A percentile compares a stretch with the other conserved stretches of the same genome.
Conservation (phyloP, 2,888 invertebrate species). For the Ormyrus labotus region DNA sequence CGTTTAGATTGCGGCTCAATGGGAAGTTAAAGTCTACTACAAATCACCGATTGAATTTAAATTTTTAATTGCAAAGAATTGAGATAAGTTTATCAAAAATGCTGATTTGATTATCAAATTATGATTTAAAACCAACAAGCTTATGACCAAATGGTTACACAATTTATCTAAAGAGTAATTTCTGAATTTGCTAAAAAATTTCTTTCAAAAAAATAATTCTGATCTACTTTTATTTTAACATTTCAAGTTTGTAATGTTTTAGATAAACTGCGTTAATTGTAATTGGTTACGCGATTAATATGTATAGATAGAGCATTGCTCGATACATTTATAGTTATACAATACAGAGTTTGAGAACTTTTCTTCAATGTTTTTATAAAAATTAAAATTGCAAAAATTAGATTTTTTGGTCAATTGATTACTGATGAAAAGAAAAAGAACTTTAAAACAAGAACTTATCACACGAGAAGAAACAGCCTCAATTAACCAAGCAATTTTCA, state of each 20-base stretch:
- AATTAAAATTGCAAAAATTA: neutral
- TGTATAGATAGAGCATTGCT: conserved; percentile 12
- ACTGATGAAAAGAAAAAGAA: conserved; percentile 21
- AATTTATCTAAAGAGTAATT: conserved; percentile 28
- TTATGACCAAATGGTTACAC: conserved; percentile 19
- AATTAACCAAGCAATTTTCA: conserved; percentile 53
- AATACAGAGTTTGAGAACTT: neutral
- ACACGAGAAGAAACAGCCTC: conserved; percentile 42
- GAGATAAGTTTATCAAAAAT: conserved; percentile 21
- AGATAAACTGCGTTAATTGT: conserved; percentile 31
- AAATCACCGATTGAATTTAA: conserved; percentile 53
- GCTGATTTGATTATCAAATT: neutral
- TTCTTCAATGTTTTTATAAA: conserved; percentile 6
- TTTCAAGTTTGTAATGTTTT: neutral
- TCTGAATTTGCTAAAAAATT: neutral
- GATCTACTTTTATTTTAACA: neutral
- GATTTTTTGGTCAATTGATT: conserved; percentile 10
- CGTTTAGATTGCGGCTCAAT: conserved; percentile 29
- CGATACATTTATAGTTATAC: neutral
- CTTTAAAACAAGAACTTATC: conserved; percentile 1
- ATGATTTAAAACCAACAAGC: conserved; percentile 31
- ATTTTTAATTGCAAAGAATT: conserved; percentile 33
- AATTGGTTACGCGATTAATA: conserved; percentile 41
- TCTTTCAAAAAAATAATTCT: neutral
- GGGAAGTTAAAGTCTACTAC: conserved; percentile 39